A percentile compares a stretch with the other conserved stretches of the same genome.
Conservation (phyloP, 1,140 invertebrate species). For the Lepidurus couesii region DNA sequence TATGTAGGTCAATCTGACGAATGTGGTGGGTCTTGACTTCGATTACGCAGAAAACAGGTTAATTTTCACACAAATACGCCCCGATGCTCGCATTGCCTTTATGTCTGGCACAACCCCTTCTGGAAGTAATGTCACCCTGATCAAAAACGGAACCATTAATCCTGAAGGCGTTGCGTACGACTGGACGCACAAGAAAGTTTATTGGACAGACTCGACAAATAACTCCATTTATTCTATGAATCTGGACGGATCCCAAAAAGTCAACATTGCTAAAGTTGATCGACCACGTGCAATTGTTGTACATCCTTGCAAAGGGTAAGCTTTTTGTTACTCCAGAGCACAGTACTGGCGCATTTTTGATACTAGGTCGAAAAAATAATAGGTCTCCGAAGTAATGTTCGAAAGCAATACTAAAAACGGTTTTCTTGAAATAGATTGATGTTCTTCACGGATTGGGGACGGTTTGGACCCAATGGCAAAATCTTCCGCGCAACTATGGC, state of each 20-base stretch:
- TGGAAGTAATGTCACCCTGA: conserved; percentile 51
- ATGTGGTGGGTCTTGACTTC: conserved; percentile 94
- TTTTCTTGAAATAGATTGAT: conserved; percentile 52
- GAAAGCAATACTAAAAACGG: background rate
- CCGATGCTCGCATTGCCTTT: conserved; percentile 79
- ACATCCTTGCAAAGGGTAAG: conserved; percentile 75
- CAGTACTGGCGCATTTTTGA: background rate
- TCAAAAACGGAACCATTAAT: conserved; percentile 76
- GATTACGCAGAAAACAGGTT: conserved; percentile 81
- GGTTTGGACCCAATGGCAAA: conserved; percentile 85
- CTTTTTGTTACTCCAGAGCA: conserved; percentile 47
- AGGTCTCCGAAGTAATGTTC: conserved; percentile 15
- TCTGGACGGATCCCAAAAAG: conserved; percentile 74
- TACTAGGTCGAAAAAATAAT: conserved; percentile 36
- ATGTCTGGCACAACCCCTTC: conserved; percentile 63
- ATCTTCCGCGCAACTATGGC: conserved; percentile 96
- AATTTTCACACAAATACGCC: conserved; percentile 85
- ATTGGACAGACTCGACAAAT: conserved; percentile 94
- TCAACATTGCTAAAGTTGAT: conserved; percentile 89
- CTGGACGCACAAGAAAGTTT: conserved; percentile 94
- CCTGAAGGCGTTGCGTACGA: conserved; percentile 94
- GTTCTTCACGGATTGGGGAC: conserved; percentile 90
- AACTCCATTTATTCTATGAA: conserved; percentile 94
- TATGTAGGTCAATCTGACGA: conserved; percentile 71
- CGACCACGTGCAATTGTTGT: conserved; percentile 90